Conservation (phyloP, 2,888 invertebrate genomes). For the Hydriomena furcata region DNA sequence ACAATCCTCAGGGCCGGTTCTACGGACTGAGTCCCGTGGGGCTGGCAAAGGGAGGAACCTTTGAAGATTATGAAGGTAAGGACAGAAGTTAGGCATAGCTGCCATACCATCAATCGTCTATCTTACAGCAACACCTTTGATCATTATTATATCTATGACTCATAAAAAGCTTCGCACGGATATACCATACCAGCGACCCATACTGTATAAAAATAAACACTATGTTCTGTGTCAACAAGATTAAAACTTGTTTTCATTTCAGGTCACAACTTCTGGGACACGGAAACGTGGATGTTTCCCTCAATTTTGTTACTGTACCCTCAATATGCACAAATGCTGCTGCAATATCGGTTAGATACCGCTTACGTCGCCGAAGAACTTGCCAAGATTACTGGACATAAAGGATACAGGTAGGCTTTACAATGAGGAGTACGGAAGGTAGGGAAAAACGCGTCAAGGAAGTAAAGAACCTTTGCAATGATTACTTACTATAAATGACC, state of each 20-base stretch:
- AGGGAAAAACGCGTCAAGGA: too few species aligned
- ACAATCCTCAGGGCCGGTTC: slow-evolving; percentile 69
- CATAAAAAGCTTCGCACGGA: too few species aligned
- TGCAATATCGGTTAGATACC: slow-evolving; percentile 79
- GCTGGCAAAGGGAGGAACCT: slow-evolving; percentile 77
- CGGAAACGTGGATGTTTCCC: slow-evolving; percentile 86
- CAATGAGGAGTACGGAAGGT: not conserved
- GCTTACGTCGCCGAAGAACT: slow-evolving; percentile 77
- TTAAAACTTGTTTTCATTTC: slow-evolving; percentile 33
- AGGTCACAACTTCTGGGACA: slow-evolving; percentile 87
- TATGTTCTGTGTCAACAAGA: too few species aligned
- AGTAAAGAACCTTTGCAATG: too few species aligned
- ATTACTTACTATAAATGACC: too few species aligned
- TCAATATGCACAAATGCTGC: slow-evolving; percentile 69
- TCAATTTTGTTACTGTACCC: slow-evolving; percentile 78
- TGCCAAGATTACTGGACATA: slow-evolving; percentile 75
- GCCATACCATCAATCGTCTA: too few species aligned
- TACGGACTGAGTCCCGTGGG: slow-evolving; percentile 85
- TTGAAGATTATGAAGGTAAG: slow-evolving; percentile 77
- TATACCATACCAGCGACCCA: too few species aligned
- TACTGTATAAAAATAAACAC: too few species aligned
- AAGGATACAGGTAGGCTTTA: slow-evolving; percentile 80
- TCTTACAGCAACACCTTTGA: not conserved
- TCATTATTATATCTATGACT: not conserved
- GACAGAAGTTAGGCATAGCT: not conserved